Percentiles rank a stretch among this genome's conserved stretches.
These are phyloP conservation scores for Macrobrachium nipponense DNA, from an alignment of 1,140 invertebrate species.

Conservation along the genomic window DNA sequence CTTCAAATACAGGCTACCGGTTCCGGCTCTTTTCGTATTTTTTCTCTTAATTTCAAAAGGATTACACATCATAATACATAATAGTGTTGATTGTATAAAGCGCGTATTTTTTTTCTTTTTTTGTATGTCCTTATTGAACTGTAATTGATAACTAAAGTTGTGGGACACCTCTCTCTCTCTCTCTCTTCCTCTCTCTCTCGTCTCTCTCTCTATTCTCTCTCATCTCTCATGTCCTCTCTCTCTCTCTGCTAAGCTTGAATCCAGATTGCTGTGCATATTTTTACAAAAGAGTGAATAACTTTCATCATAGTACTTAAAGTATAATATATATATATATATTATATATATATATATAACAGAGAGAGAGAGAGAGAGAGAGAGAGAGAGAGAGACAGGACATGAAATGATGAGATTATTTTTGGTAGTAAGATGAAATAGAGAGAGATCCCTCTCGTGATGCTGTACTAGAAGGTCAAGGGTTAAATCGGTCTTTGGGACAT, in stretches of 20 bases:
- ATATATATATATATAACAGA: not conserved
- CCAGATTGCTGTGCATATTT: not conserved
- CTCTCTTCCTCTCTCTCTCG: not conserved
- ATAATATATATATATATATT: not conserved
- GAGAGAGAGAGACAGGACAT: slow-evolving; percentile 16
- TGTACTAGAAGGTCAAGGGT: no score
- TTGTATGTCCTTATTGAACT: no score
- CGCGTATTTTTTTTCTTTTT: no score
- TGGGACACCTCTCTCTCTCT: not conserved
- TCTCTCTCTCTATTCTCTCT: slow-evolving; percentile 22
- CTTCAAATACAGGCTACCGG: no score
- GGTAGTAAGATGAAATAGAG: no score
- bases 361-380: slow-evolving; percentile 3
- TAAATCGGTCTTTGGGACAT: no score
- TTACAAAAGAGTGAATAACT: not conserved
- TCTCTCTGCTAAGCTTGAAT: not conserved
- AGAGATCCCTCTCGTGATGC: no score
- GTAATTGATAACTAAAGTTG: not conserved
- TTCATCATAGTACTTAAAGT: not conserved
- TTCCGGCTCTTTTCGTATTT: no score
- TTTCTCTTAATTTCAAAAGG: no score
- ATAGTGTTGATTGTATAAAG: no score
- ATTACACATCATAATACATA: no score
- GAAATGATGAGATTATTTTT: not conserved
- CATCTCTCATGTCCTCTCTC: slow-evolving; percentile 3